These are phyloP conservation scores for Pseudopipra pipra DNA, from an alignment of 2,113 vertebrate genomes.

Conservation along the genomic window DNA sequence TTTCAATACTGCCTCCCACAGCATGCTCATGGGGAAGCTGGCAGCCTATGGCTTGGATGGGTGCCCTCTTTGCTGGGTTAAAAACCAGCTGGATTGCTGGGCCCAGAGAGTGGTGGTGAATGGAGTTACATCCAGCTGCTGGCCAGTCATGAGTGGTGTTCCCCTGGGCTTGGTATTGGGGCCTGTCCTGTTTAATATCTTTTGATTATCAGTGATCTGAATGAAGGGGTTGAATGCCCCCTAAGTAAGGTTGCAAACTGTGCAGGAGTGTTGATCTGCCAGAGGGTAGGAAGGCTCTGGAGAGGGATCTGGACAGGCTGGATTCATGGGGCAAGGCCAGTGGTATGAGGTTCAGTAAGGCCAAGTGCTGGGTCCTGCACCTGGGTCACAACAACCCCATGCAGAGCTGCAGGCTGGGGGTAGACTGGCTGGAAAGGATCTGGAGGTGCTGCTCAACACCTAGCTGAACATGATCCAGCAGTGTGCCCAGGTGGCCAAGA, in stretches of 20 bases:
- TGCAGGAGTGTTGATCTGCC: too few species aligned
- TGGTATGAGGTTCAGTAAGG: not conserved
- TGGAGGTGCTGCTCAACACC: rapidly evolving
- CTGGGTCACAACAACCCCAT: not conserved
- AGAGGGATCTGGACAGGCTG: not conserved
- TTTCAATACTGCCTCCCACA: not conserved
- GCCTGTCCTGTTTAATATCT: not conserved
- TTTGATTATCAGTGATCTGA: not conserved
- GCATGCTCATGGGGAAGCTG: not conserved
- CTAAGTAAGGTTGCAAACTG: not conserved
- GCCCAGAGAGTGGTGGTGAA: not conserved
- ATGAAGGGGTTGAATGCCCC: not conserved
- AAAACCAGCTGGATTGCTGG: not conserved
- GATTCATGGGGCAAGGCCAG: not conserved
- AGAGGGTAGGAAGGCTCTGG: not conserved
- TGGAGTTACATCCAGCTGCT: not conserved
- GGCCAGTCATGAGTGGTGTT: too few species aligned
- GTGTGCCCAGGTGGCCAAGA: not conserved
- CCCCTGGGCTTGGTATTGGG: not conserved
- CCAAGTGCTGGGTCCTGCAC: not conserved
- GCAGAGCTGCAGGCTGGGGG: not conserved
- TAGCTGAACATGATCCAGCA: rapidly evolving
- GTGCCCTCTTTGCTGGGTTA: not conserved
- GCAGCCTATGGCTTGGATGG: not conserved
- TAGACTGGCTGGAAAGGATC: not conserved